These are phyloP conservation scores for Pontoporia blainvillei DNA, from an alignment of 2,113 vertebrate species.

Conservation along the genomic window DNA sequence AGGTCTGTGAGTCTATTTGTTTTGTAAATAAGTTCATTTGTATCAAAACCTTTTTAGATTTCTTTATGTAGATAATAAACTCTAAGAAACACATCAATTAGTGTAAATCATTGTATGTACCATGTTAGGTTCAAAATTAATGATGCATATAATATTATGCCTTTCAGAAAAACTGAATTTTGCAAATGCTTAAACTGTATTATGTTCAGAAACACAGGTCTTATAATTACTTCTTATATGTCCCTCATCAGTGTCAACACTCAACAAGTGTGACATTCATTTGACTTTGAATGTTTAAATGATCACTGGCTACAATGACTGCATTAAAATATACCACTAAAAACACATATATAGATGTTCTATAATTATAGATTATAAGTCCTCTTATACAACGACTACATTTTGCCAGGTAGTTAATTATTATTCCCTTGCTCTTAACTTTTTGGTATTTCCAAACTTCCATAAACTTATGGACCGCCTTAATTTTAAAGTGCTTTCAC, in stretches of 20 bases:
- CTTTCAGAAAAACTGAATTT: neutral
- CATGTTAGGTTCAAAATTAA: conserved; percentile 31
- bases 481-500: conserved; percentile 32
- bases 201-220: neutral
- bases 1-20: neutral
- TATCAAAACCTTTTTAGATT: neutral
- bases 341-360: neutral
- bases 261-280: neutral
- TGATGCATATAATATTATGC: neutral
- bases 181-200: neutral
- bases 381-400: neutral
- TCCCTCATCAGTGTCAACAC: neutral
- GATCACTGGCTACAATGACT: neutral
- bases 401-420: neutral
- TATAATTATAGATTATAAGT: neutral
- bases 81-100: neutral
- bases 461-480: neutral
- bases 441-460: neutral
- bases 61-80: neutral
- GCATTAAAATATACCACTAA: neutral
- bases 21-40: neutral
- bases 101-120: neutral
- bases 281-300: neutral
- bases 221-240: conserved; percentile 23
- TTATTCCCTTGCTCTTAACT: neutral